phyloP scores from a whole-genome alignment of 2,113 vertebrate species.

The Siniperca chuatsi region DNA sequence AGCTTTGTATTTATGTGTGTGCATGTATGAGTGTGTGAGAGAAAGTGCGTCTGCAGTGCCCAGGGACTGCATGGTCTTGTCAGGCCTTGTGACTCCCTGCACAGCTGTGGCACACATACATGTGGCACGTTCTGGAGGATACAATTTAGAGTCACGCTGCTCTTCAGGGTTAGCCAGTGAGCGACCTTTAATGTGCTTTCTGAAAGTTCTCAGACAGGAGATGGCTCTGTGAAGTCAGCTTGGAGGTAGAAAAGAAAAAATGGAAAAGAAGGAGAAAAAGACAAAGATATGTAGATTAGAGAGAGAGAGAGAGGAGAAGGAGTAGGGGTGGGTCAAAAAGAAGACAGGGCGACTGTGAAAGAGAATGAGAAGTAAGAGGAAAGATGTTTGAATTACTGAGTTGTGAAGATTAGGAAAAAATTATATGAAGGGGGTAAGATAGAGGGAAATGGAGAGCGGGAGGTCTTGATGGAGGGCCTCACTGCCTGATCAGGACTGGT shows the following conservation, averaged over 20 bases:
- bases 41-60: constrained; percentile 22
- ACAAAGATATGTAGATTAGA: constrained; percentile 41
- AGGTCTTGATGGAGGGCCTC: constrained; percentile 61
- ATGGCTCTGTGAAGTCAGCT: constrained; percentile 54
- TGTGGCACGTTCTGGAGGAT: constrained; percentile 29
- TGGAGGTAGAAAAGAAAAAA: constrained; percentile 37
- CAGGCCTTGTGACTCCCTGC: constrained; percentile 40
- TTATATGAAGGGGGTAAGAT: constrained; percentile 48
- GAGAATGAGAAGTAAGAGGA: constrained; percentile 47
- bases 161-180: constrained; percentile 59
- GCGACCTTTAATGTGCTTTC: constrained; percentile 60
- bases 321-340: constrained; percentile 12
- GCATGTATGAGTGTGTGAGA: not conserved
- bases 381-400: constrained; percentile 67
- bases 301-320: constrained; percentile 1
- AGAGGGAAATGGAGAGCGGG: constrained; percentile 55
- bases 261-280: constrained; percentile 31
- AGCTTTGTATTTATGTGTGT: constrained; percentile 35
- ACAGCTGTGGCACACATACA: constrained; percentile 50
- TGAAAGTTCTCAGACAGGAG: constrained; percentile 48
- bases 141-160: constrained; percentile 56
- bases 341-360: constrained; percentile 30
- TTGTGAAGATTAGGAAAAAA: constrained; percentile 70
- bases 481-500: constrained; percentile 43
- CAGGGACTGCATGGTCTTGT: constrained; percentile 13